Conservation (phyloP, 2,797 vertebrate species). For the Anguilla pacifica region DNA sequence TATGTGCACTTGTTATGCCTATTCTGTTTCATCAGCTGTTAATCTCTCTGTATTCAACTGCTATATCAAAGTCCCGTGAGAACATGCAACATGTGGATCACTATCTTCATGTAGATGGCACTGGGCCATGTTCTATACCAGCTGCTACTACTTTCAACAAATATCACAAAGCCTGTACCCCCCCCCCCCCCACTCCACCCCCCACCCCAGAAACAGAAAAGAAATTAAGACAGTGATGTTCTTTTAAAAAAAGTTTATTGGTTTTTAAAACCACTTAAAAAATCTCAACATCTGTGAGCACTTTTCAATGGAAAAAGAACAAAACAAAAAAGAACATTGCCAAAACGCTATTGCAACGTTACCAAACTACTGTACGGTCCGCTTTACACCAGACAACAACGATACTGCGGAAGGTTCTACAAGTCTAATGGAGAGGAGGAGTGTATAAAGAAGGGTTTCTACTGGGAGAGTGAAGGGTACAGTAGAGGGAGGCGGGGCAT, state of each 20-base stretch:
- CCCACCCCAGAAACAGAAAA: neutral
- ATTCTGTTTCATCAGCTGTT: neutral
- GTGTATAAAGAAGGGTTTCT: slow-evolving; percentile 72
- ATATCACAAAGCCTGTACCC: neutral
- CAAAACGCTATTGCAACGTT: slow-evolving; percentile 94
- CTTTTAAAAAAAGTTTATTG: slow-evolving; percentile 95
- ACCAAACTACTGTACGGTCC: slow-evolving; percentile 98
- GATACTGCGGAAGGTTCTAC: slow-evolving; percentile 83
- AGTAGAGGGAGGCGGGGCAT: slow-evolving; percentile 84
- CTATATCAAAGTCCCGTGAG: neutral
- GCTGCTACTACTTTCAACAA: neutral
- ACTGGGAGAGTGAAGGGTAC: slow-evolving; percentile 82
- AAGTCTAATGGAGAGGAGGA: slow-evolving; percentile 88
- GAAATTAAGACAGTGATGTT: slow-evolving; percentile 58
- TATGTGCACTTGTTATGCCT: neutral
- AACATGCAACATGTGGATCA: neutral
- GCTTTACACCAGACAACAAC: slow-evolving; percentile 96
- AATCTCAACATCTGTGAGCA: slow-evolving; percentile 98
- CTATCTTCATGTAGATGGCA: neutral
- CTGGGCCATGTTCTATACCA: neutral
- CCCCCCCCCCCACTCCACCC: neutral
- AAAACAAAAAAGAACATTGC: slow-evolving; percentile 74
- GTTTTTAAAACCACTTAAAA: slow-evolving; percentile 99
- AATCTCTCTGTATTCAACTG: neutral
- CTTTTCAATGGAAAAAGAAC: slow-evolving; percentile 92